Evolutionary conservation across 2,797 vertebrate genomes (phyloP), one percentile per base, ranked within the genome.

Genomic region (Gymnopithys bicolor): DNA sequence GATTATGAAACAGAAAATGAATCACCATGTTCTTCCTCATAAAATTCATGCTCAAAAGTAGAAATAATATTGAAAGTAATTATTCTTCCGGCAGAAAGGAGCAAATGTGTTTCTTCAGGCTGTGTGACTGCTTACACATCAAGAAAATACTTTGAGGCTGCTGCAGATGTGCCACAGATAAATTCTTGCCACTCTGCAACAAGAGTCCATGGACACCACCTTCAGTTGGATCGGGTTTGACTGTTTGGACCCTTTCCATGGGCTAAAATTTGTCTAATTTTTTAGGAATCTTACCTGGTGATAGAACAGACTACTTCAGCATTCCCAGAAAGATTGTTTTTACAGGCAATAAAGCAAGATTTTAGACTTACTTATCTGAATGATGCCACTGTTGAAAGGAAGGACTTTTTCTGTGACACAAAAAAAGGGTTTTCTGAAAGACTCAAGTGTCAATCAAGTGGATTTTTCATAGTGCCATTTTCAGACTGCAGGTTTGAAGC

Each of bases 1-100:
- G 37, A 67, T 83, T 83, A 53, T 43, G 35, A 58, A 79, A 45
- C 11, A 69, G 33, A 77, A 67, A 48, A 52, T 67, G 51, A 83
- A 77, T 91, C 80, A 87, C 63, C 28, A 25, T 0, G 0, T 79
- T 82, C 33, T 91, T 88, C 39, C 27, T 90, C 25, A 53, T 16
- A 60, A 77, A 82, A 84, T 48, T 66, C 19, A 25, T 82, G 13
- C n/a, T 91, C 25, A 60, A 25, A 71, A 76, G 11, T 85, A 62
- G 69, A 71, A 92, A 77, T 93, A 80, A 70, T 77, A 74, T 53
- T 37, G 55, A 84, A 93, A 84, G 24, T 45, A 83, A 88, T 88
- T 81, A 80, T 56, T 92, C 60, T 67, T 77, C 55, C 2, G 7
- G 28, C 62, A 78, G 53, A 83, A 74, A 76, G 41, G 53, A 89